Percentiles rank a stretch among this genome's conserved stretches.
Conservation (phyloP, 2,888 invertebrate species). For the Eupithecia abbreviata region DNA sequence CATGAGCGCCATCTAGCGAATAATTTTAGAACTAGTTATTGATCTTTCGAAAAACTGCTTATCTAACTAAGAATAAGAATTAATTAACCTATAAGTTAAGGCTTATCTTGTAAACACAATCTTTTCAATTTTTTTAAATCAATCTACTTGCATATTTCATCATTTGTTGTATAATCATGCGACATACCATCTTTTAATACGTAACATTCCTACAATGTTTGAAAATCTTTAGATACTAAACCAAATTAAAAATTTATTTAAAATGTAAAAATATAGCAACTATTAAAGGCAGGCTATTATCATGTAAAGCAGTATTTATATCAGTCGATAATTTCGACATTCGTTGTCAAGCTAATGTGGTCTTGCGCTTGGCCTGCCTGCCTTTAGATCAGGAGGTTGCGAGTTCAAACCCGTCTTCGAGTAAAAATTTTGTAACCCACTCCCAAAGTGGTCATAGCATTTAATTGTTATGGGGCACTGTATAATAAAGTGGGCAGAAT, state of each 20-base stretch:
- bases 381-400: conserved; percentile 23
- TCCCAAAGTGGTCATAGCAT: conserved; percentile 62
- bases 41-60: background rate
- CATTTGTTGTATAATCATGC: no score
- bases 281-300: no score
- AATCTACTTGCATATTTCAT: no score
- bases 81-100: background rate
- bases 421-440: conserved; percentile 48
- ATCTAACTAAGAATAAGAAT: background rate
- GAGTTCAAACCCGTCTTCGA: conserved; percentile 31
- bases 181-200: no score
- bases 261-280: no score
- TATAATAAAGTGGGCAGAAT: conserved; percentile 60
- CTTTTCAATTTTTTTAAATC: background rate
- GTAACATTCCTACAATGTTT: no score
- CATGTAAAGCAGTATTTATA: no score
- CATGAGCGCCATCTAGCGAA: background rate
- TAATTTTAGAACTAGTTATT: background rate
- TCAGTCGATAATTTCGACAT: conserved; percentile 5
- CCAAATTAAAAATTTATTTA: no score
- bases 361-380: conserved; percentile 9
- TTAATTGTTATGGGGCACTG: conserved; percentile 55
- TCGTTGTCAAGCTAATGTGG: background rate
- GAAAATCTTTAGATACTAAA: no score
- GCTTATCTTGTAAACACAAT: background rate